Evolutionary conservation across 2,888 invertebrate genomes (phyloP).

Genomic region (Folsomia candida): DNA sequence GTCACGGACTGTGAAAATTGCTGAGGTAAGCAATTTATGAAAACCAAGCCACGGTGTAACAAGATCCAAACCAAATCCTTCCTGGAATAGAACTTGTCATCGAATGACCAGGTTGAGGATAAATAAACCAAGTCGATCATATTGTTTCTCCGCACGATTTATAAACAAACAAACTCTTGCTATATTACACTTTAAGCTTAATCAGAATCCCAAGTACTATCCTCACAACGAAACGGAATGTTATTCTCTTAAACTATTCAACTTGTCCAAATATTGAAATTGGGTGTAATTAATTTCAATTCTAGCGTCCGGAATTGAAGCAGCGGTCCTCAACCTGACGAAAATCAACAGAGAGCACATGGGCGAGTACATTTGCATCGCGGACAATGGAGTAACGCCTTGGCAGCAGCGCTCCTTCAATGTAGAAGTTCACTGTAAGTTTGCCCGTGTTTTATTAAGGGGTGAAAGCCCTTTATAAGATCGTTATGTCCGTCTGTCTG

Average conservation of each 20-base stretch:
- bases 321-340: conserved; percentile 74
- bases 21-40: conserved; percentile 6
- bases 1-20: not conserved
- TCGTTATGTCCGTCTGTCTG: no score
- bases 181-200: no score
- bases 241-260: not conserved
- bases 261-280: not conserved
- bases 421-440: conserved; percentile 89
- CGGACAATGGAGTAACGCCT: conserved; percentile 80
- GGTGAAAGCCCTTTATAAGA: no score
- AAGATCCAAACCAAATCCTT: not conserved
- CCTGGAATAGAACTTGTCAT: not conserved
- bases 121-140: no score
- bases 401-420: conserved; percentile 74
- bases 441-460: no score
- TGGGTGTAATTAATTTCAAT: conserved; percentile 34
- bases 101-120: not conserved
- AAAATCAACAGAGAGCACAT: conserved; percentile 71
- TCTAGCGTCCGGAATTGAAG: conserved; percentile 69
- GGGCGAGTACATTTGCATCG: conserved; percentile 63
- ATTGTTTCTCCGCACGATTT: no score
- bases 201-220: not conserved
- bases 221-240: not conserved
- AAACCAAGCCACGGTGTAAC: not conserved
- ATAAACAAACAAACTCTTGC: no score